Evolutionary conservation across 2,113 vertebrate species (phyloP).

Genomic region (Thamnaconus septentrionalis): DNA sequence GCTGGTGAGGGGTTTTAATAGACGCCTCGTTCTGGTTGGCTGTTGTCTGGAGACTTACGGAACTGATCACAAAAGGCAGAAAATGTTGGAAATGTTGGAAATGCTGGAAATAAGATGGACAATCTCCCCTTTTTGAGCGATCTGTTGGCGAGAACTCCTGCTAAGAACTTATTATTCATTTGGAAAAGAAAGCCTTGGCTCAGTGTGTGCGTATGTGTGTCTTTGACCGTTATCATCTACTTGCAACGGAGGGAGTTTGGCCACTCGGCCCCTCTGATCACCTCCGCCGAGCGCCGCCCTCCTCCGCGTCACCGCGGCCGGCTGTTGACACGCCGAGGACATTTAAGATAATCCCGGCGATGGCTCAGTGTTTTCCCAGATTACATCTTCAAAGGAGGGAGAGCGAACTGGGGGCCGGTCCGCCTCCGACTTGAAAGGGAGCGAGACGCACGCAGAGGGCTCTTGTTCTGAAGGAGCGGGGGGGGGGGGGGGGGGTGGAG

Average conservation of each 20-base stretch:
- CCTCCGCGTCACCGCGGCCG: constrained; percentile 58
- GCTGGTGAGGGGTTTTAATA: no score
- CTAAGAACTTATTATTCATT: not conserved
- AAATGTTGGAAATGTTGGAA: no score
- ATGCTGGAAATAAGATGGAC: no score
- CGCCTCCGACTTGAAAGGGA: constrained; percentile 64
- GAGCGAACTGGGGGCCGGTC: constrained; percentile 58
- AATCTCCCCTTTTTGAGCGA: constrained; percentile 44
- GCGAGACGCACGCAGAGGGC: constrained; percentile 55
- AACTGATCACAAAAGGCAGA: no score
- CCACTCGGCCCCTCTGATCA: constrained; percentile 59
- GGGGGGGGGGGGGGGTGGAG: no score
- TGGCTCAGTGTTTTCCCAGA: constrained; percentile 74
- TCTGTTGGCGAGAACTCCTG: constrained; percentile 40
- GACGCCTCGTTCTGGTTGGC: no score
- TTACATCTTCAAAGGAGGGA: constrained; percentile 73
- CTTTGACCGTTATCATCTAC: constrained; percentile 56
- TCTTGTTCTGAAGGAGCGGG: constrained; percentile 61
- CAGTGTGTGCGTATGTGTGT: no score
- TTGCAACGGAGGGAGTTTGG: constrained; percentile 51
- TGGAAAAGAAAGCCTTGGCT: no score
- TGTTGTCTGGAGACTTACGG: no score
- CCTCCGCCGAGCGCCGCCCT: constrained; percentile 56
- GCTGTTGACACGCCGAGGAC: constrained; percentile 74
- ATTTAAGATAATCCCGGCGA: constrained; percentile 76